Evolutionary conservation across 1,140 invertebrate genomes (phyloP).

Genomic region (Pristionchus pacificus): DNA sequence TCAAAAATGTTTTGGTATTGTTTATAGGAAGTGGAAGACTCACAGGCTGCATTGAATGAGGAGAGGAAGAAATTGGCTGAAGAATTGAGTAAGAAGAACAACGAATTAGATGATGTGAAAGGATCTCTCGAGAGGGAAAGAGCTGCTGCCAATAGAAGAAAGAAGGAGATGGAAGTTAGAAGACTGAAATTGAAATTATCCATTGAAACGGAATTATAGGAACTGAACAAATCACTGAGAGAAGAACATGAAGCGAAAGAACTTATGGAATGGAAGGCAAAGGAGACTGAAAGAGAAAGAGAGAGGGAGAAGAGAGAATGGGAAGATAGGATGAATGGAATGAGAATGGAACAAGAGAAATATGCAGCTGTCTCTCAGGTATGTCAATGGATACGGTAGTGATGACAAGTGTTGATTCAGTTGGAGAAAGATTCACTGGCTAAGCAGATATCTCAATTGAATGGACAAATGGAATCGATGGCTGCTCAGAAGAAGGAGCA

Average conservation of each 20-base stretch:
- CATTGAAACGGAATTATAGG: conserved; percentile 15
- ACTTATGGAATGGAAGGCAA: conserved; percentile 20
- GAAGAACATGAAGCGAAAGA: conserved; percentile 22
- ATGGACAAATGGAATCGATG: background rate
- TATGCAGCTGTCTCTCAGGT: background rate
- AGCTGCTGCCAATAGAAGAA: conserved; percentile 24
- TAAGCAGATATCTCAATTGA: background rate
- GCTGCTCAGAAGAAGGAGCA: background rate
- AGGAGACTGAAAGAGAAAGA: conserved; percentile 33
- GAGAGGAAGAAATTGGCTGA: conserved; percentile 34
- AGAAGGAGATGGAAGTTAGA: conserved; percentile 39
- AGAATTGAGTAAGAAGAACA: conserved; percentile 34
- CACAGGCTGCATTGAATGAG: conserved; percentile 26
- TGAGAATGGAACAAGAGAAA: background rate
- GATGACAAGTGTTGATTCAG: background rate
- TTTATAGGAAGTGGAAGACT: conserved; percentile 41
- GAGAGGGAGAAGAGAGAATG: conserved; percentile 27
- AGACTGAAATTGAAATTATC: background rate
- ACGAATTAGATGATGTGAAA: conserved; percentile 40
- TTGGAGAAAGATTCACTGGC: background rate
- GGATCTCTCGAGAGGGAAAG: conserved; percentile 36
- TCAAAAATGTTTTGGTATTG: no score
- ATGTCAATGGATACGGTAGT: background rate
- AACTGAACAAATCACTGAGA: conserved; percentile 41
- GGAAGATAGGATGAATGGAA: background rate